A percentile compares a stretch with the other conserved stretches of the same genome.
These are phyloP conservation scores for Erinaceus europaeus DNA, from an alignment of 2,113 vertebrate species.

Conservation along the genomic window DNA sequence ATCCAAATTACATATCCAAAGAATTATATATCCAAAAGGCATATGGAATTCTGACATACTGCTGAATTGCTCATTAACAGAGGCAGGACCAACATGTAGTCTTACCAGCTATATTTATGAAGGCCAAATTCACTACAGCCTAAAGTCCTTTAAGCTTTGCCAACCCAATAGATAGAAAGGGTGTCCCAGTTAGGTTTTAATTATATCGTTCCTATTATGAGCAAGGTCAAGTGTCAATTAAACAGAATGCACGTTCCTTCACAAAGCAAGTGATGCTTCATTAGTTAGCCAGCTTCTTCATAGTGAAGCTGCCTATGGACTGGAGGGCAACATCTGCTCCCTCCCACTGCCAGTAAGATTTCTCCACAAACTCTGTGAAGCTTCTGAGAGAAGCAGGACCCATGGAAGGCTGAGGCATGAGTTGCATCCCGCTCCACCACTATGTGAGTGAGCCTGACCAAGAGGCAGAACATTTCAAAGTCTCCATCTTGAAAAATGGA, in stretches of 20 bases:
- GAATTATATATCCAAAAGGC: neutral
- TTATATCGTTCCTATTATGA: neutral
- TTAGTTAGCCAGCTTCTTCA: neutral
- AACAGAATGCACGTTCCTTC: neutral
- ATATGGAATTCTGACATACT: neutral
- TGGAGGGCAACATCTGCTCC: neutral
- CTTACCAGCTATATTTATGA: neutral
- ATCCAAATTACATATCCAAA: neutral
- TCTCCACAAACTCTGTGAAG: rapidly evolving
- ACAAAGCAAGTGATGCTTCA: neutral
- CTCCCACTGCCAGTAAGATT: neutral
- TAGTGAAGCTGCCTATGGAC: neutral
- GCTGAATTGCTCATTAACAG: neutral
- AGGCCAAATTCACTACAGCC: too few species aligned
- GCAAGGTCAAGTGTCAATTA: neutral
- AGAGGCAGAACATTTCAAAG: neutral
- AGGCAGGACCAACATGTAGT: neutral
- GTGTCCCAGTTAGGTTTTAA: neutral
- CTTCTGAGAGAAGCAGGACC: neutral
- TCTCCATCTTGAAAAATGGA: neutral
- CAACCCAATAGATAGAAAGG: neutral
- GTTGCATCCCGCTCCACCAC: neutral
- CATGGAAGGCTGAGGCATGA: rapidly evolving
- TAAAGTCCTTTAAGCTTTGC: neutral
- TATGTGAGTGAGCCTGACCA: neutral